Evolutionary conservation across 2,888 invertebrate genomes (phyloP).

Genomic region (Drosophila mulleri): DNA sequence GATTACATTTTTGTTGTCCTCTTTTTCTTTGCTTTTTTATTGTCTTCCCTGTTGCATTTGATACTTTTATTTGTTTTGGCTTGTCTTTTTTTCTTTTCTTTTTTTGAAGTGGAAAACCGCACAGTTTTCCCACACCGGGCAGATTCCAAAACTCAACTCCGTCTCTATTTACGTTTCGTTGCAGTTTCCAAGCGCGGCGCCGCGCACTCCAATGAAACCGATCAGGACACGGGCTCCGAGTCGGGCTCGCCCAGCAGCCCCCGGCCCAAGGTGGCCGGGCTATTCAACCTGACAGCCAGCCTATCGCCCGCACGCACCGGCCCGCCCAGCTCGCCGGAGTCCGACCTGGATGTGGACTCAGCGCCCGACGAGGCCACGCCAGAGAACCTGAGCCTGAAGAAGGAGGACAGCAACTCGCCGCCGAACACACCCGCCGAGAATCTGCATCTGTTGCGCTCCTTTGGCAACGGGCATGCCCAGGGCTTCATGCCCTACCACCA

Average conservation of each 20-base stretch:
- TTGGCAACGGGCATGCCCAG: slow-evolving; percentile 83
- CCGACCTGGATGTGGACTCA: slow-evolving; percentile 85
- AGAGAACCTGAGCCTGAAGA: slow-evolving; percentile 93
- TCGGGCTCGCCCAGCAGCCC: slow-evolving; percentile 85
- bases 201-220: slow-evolving; percentile 84
- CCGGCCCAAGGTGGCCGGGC: slow-evolving; percentile 74
- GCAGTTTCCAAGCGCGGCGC: slow-evolving; percentile 85
- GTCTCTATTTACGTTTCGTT: slow-evolving; percentile 15
- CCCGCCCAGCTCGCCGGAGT: slow-evolving; percentile 85
- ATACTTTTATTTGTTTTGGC: slow-evolving; percentile 74
- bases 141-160: slow-evolving; percentile 11
- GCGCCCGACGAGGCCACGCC: slow-evolving; percentile 88
- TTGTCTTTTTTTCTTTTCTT: background rate
- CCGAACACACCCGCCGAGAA: slow-evolving; percentile 84
- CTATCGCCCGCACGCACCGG: slow-evolving; percentile 84
- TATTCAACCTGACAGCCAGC: slow-evolving; percentile 82
- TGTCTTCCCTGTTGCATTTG: slow-evolving; percentile 48
- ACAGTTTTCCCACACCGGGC: slow-evolving; percentile 46
- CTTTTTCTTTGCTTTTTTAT: background rate
- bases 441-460: slow-evolving; percentile 82
- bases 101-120: slow-evolving; percentile 65
- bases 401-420: slow-evolving; percentile 86
- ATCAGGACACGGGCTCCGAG: slow-evolving; percentile 85
- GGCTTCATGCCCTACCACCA: slow-evolving; percentile 86
- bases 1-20: slow-evolving; percentile 60